Evolutionary conservation across 2,888 invertebrate genomes (phyloP).

Genomic region (Drosophila mimica): DNA sequence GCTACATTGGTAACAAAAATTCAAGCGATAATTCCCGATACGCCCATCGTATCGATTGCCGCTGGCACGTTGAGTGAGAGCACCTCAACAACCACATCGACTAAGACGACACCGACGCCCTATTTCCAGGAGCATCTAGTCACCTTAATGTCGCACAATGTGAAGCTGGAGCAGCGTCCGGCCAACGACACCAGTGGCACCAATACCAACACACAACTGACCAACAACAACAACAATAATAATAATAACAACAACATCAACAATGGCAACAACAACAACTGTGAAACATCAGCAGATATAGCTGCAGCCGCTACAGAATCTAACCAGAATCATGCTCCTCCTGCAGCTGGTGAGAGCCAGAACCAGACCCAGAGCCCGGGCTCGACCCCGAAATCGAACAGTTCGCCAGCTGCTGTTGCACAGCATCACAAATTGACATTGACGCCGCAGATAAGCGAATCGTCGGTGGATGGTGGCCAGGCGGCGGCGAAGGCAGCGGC

Average conservation of each 20-base stretch:
- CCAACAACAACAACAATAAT: constrained; percentile 43
- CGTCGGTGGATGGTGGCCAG: constrained; percentile 18
- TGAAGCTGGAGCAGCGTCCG: constrained; percentile 46
- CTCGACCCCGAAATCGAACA: neutral
- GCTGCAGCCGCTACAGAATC: constrained; percentile 15
- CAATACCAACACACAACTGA: constrained; percentile 12
- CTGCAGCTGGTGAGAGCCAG: constrained; percentile 30
- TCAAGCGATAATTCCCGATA: constrained; percentile 79
- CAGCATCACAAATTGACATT: constrained; percentile 36
- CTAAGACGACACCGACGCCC: constrained; percentile 82
- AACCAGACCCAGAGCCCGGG: neutral
- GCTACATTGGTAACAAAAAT: constrained; percentile 64
- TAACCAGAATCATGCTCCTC: constrained; percentile 39
- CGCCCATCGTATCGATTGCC: constrained; percentile 83
- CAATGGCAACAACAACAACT: constrained; percentile 8
- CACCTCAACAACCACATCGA: constrained; percentile 82
- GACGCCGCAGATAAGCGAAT: constrained; percentile 35
- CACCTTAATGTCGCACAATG: constrained; percentile 69
- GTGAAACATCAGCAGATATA: constrained; percentile 8
- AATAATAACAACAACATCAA: constrained; percentile 2
- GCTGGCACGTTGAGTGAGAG: constrained; percentile 81
- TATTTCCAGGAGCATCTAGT: constrained; percentile 62
- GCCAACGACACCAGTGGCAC: constrained; percentile 22
- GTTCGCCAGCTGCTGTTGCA: constrained; percentile 10
- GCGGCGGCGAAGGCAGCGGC: constrained; percentile 19